Percentiles rank a stretch among this genome's conserved stretches.
Evolutionary conservation across 2,797 vertebrate species (phyloP).

Genomic region (Hylomyscus alleni): DNA sequence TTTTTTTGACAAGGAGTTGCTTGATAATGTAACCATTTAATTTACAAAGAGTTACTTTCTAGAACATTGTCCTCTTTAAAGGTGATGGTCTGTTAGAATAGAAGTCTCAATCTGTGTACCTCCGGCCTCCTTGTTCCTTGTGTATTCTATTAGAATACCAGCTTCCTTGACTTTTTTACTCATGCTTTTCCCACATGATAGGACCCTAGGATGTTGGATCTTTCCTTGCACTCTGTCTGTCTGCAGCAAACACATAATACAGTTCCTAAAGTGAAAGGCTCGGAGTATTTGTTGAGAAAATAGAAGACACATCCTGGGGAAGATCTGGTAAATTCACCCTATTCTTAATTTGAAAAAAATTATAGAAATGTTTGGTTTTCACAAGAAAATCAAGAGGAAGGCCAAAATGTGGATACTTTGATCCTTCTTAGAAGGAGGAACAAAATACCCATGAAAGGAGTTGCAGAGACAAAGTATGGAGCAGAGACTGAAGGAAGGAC

Average conservation of each 20-base stretch:
- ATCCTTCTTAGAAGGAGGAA: too few relatives aligned
- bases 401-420: too few relatives aligned
- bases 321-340: not conserved
- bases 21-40: not conserved
- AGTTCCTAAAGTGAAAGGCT: not conserved
- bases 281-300: not conserved
- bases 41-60: not conserved
- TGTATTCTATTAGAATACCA: not conserved
- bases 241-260: fast-evolving
- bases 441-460: too few relatives aligned
- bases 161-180: not conserved
- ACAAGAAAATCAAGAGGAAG: too few relatives aligned
- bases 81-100: not conserved
- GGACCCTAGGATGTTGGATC: not conserved
- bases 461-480: too few relatives aligned
- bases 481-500: too few relatives aligned
- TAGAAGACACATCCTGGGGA: not conserved
- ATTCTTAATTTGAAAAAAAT: not conserved
- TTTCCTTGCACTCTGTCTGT: not conserved
- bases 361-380: not conserved
- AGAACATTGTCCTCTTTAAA: not conserved
- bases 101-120: not conserved
- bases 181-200: not conserved
- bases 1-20: not conserved
- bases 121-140: not conserved